Evolutionary conservation across 2,797 vertebrate genomes (phyloP), one percentile per base, ranked within the genome.

Genomic region (Lagodon rhomboides): DNA sequence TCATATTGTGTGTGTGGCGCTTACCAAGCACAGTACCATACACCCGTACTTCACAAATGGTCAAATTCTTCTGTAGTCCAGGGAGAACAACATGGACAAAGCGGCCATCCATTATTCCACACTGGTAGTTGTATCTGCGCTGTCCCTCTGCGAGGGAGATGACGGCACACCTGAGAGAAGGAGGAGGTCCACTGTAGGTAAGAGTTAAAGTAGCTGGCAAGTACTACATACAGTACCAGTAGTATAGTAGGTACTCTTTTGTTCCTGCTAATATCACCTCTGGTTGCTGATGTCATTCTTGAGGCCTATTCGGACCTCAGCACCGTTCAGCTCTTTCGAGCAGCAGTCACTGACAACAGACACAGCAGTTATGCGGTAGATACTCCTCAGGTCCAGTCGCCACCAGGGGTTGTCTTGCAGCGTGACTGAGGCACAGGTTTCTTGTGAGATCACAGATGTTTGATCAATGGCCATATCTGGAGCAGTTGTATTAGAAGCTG

Each of bases 1-100:
- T 20, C 17, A 20, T 20, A 18, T 49, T 9, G 8, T 17, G 53
- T 3, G 53, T 25, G 34, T 20, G 5, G 18, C 38, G 23, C 79
- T 79, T 63, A 85, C 83, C 75, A 8, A 74, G 27, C 30, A 68
- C 22, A 23, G 25, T 22, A 1, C 78, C 83, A 47, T 43, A 82
- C 58, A 85, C 79, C 13, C 3, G 12, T 3, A 85, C 59, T 27
- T 85, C 83, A 75, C 79, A 85, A n/a, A 82, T 0, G 17, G 71
- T 79, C 44, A 85, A 18, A 38, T 13, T 85, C 62, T 47, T 82
- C 51, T 22, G 9, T 0, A 2, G 0, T 9, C 83, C 75, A 27
- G 66, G 75, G 25, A 72, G 71, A 17, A 75, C 22, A 9, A 85
- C 41, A 13, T 64, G 27, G 23, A 85, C 41, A 1, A 23, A 79